phyloP scores from a whole-genome alignment of 2,113 vertebrate genomes.

The Xiphorhynchus elegans region DNA sequence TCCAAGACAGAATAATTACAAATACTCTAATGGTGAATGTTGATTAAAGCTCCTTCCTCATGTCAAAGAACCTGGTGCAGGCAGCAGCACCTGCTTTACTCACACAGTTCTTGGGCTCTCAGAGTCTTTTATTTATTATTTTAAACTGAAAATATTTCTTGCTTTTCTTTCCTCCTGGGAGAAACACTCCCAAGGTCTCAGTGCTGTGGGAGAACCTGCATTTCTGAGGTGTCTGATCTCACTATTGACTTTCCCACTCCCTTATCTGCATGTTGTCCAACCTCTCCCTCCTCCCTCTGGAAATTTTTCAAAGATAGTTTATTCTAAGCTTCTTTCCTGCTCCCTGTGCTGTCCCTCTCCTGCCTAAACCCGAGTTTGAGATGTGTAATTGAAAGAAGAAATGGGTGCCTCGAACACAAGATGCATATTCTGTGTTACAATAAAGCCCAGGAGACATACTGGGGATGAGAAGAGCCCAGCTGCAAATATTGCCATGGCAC shows the following conservation, averaged over 20 bases:
- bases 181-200: slow-evolving; percentile 1
- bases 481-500: background rate
- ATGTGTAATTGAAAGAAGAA: background rate
- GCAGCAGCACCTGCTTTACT: background rate
- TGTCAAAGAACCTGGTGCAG: background rate
- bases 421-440: background rate
- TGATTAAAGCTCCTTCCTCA: background rate
- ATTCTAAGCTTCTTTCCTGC: background rate
- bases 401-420: background rate
- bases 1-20: background rate
- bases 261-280: background rate
- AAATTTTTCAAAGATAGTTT: background rate
- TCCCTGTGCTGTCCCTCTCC: background rate
- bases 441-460: background rate
- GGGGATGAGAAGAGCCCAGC: background rate
- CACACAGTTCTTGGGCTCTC: background rate
- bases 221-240: background rate
- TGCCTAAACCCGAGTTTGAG: background rate
- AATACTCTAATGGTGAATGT: background rate
- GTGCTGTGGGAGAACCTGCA: background rate
- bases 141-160: background rate
- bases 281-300: background rate
- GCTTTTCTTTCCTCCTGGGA: background rate
- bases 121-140: background rate
- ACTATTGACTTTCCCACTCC: background rate